Conservation (phyloP, 1,140 invertebrate genomes). For the Protaetia brevitarsis region DNA sequence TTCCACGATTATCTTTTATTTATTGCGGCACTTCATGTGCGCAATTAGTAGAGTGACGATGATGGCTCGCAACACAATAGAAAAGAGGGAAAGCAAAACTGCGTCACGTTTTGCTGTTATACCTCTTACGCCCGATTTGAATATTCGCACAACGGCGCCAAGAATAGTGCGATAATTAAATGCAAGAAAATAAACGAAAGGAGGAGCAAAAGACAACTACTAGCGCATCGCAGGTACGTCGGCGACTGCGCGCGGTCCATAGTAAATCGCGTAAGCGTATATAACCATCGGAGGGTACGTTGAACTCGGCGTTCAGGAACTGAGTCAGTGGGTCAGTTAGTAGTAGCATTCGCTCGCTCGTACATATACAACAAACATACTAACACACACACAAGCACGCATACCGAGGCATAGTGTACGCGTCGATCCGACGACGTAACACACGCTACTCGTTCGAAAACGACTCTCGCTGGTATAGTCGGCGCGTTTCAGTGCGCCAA, state of each 20-base stretch:
- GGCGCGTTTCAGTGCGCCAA: slow-evolving; percentile 14
- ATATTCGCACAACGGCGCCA: too few relatives aligned
- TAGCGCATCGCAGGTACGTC: too few relatives aligned
- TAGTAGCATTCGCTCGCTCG: slow-evolving; percentile 1
- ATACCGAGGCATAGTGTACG: neutral
- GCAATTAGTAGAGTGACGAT: too few relatives aligned
- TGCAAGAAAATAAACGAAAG: too few relatives aligned
- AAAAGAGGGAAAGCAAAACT: too few relatives aligned
- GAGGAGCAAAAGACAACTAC: too few relatives aligned
- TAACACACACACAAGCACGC: neutral
- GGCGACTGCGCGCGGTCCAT: neutral
- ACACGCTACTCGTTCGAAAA: neutral
- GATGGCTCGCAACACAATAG: too few relatives aligned
- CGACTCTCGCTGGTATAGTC: slow-evolving; percentile 10
- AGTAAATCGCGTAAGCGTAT: neutral
- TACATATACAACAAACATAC: neutral
- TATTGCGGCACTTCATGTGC: too few relatives aligned
- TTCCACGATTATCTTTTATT: too few relatives aligned
- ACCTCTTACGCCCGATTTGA: too few relatives aligned
- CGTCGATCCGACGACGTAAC: neutral
- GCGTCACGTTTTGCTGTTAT: too few relatives aligned
- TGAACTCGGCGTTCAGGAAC: slow-evolving; percentile 6
- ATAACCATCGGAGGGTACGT: slow-evolving; percentile 8
- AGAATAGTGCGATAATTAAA: too few relatives aligned
- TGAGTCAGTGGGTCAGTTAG: slow-evolving; percentile 21